Evolutionary conservation across 2,113 vertebrate species (phyloP), one percentile per base, ranked within the genome.

Genomic region (Oenanthe oenanthe): DNA sequence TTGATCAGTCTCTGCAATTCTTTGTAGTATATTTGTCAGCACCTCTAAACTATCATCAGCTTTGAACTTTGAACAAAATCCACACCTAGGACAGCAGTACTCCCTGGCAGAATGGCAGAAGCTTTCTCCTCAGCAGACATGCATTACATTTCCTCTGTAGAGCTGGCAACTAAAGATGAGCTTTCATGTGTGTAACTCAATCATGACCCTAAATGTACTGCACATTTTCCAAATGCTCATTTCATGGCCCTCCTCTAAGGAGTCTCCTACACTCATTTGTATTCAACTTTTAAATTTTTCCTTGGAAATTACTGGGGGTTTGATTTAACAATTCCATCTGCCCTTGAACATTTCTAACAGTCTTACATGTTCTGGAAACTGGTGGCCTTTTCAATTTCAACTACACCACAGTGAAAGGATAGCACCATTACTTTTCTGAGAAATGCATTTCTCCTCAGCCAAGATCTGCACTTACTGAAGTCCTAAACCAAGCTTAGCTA

Each of bases 301-400:
- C 17, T 62, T 51, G 20, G 21, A 80, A 7, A 31, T 45, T 63
- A 15, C 7, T 36, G 21, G 7, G 10, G 6, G 12, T 26, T 56
- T 70, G 24, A 9, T 40, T 74, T 63, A 63, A n/a, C 16, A 62
- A 19, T 67, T 68, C n/a, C 12, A 17, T 25, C 68, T 63, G 17
- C 18, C 8, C 10, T 28, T 73, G 21, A 90, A 67, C 11, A 67
- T 42, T 87, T 51, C 28, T 72, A 72, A 65, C 32, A 72, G 13
- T 26, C 4, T 56, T 7, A 42, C 0, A 1, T 13, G 5, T 24
- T 6, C 2, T 47, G 19, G n/a, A 51, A 75, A 42, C 19, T 57
- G 25, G 4, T 58, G 43, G 14, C 22, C 21, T 81, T 29, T 62
- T 25, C 58, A 47, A 47, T 61, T 34, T 81, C 58, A 66, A 8